Base-by-base conservation (phyloP, 2,113 vertebrate species). In the Catagonus wagneri region DNA sequence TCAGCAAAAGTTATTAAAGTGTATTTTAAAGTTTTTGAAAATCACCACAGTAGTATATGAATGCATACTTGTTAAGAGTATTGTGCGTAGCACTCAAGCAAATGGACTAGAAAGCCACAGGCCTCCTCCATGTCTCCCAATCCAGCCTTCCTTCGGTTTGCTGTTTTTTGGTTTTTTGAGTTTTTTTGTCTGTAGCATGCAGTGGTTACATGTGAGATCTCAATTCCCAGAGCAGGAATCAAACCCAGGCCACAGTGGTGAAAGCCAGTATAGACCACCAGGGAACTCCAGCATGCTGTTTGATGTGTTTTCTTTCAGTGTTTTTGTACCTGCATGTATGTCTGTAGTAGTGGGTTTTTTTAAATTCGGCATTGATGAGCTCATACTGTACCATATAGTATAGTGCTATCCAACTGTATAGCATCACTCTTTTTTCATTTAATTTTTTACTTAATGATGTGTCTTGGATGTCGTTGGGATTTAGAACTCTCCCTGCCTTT, bases 51-150 rank as follows among this genome's bases (percentile, higher is more conserved):
- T 83, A n/a, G 2, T 86, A 27, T 14, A 17, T 50, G 54, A 74
- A 72, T 66, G 16, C 11, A 11, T 75, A 60, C 34, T 90, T 92
- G 63, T 79, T 95, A 66, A 66, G 71, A 74, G 87, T 89, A 83
- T 89, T 78, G 74, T 89, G 69, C 86, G 12, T 44, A 93, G 58
- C 39, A 86, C 27, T 6, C 7, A 93, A 87, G 54, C 69, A 72
- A 72, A 29, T 29, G 68, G 15, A 54, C 1, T 69, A n/a, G 61
- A 89, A 83, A 83, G 58, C 29, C 11, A 52, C 54, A n/a, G 13
- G 54, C 3, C 19, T 86, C 23, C 34, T 81, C 58, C 7, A 12
- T 0, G 0, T 58, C 39, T 76, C n/a, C 17, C 27, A 71, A 0
- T n/a, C 78, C 36, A 32, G 1, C 36, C 23, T 87, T 76, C 16